These are phyloP conservation scores for Lottia scabra DNA, from an alignment of 2,888 invertebrate genomes.

Conservation along the genomic window DNA sequence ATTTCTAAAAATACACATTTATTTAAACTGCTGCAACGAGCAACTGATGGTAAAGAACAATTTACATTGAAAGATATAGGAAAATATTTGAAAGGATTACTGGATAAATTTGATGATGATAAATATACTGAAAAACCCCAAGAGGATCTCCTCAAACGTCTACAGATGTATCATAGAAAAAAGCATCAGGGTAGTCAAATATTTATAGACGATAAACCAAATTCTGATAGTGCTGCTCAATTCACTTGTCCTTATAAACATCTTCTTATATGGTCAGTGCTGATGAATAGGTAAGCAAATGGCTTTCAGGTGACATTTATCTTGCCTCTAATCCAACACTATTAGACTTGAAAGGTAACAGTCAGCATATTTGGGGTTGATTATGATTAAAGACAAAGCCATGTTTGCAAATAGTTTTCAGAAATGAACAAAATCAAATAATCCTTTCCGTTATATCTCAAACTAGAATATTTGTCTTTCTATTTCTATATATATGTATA, in stretches of 20 bases:
- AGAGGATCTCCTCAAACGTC: neutral
- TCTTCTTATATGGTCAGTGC: constrained; percentile 62
- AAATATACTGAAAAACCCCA: constrained; percentile 4
- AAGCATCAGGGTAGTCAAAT: neutral
- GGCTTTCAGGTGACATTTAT: neutral
- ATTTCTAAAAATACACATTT: constrained; percentile 41
- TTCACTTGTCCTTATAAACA: constrained; percentile 55
- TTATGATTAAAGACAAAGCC: no score
- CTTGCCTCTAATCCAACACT: neutral
- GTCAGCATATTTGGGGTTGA: no score
- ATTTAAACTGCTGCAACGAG: constrained; percentile 36
- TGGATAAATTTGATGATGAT: constrained; percentile 50
- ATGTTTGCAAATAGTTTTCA: no score
- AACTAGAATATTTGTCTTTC: no score
- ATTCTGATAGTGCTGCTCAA: constrained; percentile 17
- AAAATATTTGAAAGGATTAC: constrained; percentile 38
- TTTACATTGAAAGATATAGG: constrained; percentile 28
- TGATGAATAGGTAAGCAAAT: constrained; percentile 52
- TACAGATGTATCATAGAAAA: neutral
- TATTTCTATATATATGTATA: no score
- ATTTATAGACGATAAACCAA: neutral
- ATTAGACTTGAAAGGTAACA: no score
- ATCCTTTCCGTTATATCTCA: no score
- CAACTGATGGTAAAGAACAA: constrained; percentile 24
- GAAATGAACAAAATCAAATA: no score